phyloP scores from a whole-genome alignment of 2,888 invertebrate species.

The Cheilosia vernalis region DNA sequence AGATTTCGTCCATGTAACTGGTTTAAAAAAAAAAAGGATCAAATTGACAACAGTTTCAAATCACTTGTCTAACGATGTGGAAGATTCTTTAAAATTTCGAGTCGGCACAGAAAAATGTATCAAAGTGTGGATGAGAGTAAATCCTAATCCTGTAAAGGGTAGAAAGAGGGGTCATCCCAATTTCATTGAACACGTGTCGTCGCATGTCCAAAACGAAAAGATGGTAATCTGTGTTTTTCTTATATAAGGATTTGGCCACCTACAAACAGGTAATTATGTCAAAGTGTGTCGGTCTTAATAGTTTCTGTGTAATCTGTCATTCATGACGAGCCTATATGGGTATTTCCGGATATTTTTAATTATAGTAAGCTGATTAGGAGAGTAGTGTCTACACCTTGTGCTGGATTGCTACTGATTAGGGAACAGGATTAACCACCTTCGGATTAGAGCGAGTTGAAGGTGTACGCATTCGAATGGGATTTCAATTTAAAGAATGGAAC shows the following conservation, averaged over 20 bases:
- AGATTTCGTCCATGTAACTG: slow-evolving; percentile 8
- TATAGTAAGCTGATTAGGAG: slow-evolving; percentile 63
- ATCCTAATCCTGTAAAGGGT: slow-evolving; percentile 54
- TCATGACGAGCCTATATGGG: slow-evolving; percentile 3
- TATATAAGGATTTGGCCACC: slow-evolving; percentile 63
- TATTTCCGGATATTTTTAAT: slow-evolving; percentile 63
- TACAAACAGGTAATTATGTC: slow-evolving; percentile 68
- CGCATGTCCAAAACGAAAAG: slow-evolving; percentile 22
- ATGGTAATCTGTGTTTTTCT: slow-evolving; percentile 16
- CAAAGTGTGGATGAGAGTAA: slow-evolving; percentile 8
- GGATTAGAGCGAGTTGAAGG: slow-evolving; percentile 30
- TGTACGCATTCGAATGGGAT: slow-evolving; percentile 1
- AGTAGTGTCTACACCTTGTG: slow-evolving; percentile 8
- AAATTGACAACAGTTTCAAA: slow-evolving; percentile 31
- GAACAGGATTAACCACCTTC: slow-evolving; percentile 65
- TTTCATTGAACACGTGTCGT: slow-evolving; percentile 51
- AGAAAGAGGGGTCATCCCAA: slow-evolving; percentile 1
- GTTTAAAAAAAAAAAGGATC: slow-evolving; percentile 2
- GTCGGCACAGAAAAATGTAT: slow-evolving; percentile 5
- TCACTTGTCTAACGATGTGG: slow-evolving; percentile 40
- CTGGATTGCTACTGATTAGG: slow-evolving; percentile 27
- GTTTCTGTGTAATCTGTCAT: slow-evolving; percentile 13
- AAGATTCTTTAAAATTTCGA: slow-evolving; percentile 33
- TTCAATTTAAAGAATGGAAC: slow-evolving; percentile 19
- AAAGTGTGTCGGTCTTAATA: slow-evolving; percentile 51